A percentile compares a stretch with the other conserved stretches of the same genome.
phyloP scores from a whole-genome alignment of 2,113 vertebrate genomes.

The Pongo pygmaeus region DNA sequence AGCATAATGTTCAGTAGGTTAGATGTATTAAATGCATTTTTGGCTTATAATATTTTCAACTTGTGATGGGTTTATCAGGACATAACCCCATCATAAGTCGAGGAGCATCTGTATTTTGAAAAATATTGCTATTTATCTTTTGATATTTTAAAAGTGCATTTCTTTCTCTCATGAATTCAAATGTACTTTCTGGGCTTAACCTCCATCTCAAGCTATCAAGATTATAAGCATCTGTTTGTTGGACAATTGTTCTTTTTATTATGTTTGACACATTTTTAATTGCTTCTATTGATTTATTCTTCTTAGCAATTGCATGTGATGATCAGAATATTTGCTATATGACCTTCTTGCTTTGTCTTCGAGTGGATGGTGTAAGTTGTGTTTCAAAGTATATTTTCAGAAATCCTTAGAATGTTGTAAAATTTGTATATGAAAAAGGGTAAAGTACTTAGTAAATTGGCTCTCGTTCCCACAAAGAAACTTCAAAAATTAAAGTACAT shows the following conservation, averaged over 20 bases:
- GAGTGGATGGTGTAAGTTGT: neutral
- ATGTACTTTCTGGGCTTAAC: neutral
- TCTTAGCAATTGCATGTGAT: neutral
- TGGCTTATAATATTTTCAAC: neutral
- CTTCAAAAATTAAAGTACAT: slow-evolving; percentile 25
- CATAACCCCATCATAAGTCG: neutral
- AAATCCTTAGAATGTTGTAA: neutral
- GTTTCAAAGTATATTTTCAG: neutral
- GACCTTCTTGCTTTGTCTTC: slow-evolving; percentile 23
- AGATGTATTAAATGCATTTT: neutral
- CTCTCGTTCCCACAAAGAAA: neutral
- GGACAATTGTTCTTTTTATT: slow-evolving; percentile 36
- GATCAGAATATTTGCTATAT: slow-evolving; percentile 41
- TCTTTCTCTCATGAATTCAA: slow-evolving; percentile 24
- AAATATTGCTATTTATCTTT: neutral
- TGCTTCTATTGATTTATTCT: slow-evolving; percentile 57
- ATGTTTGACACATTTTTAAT: slow-evolving; percentile 61
- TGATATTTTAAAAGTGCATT: neutral
- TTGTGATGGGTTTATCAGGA: neutral
- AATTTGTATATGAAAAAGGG: neutral
- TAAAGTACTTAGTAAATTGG: slow-evolving; percentile 9
- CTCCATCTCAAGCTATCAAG: slow-evolving; percentile 51
- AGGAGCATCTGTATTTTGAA: neutral
- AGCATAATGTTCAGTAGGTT: neutral
- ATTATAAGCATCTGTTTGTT: slow-evolving; percentile 20